Base-by-base conservation (phyloP, 1,140 invertebrate genomes). In the Mizuhopecten yessoensis region DNA sequence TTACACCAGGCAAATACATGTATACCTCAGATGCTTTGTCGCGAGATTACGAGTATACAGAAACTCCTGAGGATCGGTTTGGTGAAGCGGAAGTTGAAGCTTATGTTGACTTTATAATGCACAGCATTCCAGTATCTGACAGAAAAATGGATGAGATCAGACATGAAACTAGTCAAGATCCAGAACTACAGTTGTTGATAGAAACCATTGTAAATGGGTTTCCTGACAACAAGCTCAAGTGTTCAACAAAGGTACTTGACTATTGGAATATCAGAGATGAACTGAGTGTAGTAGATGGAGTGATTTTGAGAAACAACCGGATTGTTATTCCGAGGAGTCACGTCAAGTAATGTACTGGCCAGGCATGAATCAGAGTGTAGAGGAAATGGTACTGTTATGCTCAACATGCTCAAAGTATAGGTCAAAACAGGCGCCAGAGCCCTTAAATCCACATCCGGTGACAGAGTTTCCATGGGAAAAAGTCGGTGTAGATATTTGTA, bases 281-380 rank as follows among this genome's bases (percentile, higher is more conserved):
- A 87, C 86, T 87, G 2, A 34, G 13, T 34, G 29, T 87, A 11
- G 86, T 11, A 33, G 17, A 87, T 34, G 88, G 36, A 42, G 15
- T 86, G 0, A 7, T 91, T 11, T 17, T 91, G 13, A 36, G 49
- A 49, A 34, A 34, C 17, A 33, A 20, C n/a, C 86, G 57, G 15
- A n/a, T 91, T 33, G 86, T 89, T 11, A 87, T 87, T 33, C 42
- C 49, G 2, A 0, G 34, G 86, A 20, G 20, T 9, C 94, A 13
- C 87, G 90, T 39, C 34, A 87, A 33, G 42, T 86, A 29, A 29
- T 94, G 0, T 93, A 91, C 89, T 94, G 93, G 94, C 91, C 91
- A 23, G 91, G 90, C 10, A 34, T 92, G 15, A 88, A 49, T 34
- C 91, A 5, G 34, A 93, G n/a, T 7, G 86, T 92, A 0, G 86